A percentile compares a stretch with the other conserved stretches of the same genome.
phyloP scores from a whole-genome alignment of 2,888 invertebrate genomes.

The Cactoblastis cactorum region DNA sequence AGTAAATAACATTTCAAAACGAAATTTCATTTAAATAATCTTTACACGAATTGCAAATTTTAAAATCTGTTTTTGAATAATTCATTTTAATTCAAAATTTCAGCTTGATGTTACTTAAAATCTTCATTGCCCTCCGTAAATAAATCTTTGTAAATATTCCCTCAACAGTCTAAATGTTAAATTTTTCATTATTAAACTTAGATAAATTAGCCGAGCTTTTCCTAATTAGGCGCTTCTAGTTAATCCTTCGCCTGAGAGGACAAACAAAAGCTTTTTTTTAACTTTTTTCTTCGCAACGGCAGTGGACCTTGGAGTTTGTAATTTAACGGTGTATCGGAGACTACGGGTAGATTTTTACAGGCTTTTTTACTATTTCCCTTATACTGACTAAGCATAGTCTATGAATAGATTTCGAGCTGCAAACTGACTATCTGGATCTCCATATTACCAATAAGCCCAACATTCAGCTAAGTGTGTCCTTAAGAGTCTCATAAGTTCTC shows the following conservation, averaged over 20 bases:
- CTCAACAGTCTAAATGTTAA: not conserved
- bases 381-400: not conserved
- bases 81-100: not conserved
- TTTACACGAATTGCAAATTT: not conserved
- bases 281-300: not conserved
- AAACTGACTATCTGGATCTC: not conserved
- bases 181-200: conserved; percentile 2
- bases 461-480: too few species aligned
- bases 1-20: too few species aligned
- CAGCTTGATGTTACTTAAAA: too few species aligned
- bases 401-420: too few species aligned
- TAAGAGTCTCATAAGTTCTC: too few species aligned
- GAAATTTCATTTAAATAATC: not conserved
- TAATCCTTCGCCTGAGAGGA: conserved; percentile 17
- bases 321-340: conserved; percentile 3
- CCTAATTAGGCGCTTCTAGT: conserved; percentile 20
- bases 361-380: not conserved
- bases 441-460: too few species aligned
- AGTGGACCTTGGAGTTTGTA: conserved; percentile 1
- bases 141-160: not conserved
- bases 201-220: conserved; percentile 16
- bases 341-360: not conserved
- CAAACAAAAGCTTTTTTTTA: conserved; percentile 11
- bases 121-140: not conserved
- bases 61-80: not conserved